phyloP scores from a whole-genome alignment of 2,797 vertebrate species.

The Aldrovandia affinis region DNA sequence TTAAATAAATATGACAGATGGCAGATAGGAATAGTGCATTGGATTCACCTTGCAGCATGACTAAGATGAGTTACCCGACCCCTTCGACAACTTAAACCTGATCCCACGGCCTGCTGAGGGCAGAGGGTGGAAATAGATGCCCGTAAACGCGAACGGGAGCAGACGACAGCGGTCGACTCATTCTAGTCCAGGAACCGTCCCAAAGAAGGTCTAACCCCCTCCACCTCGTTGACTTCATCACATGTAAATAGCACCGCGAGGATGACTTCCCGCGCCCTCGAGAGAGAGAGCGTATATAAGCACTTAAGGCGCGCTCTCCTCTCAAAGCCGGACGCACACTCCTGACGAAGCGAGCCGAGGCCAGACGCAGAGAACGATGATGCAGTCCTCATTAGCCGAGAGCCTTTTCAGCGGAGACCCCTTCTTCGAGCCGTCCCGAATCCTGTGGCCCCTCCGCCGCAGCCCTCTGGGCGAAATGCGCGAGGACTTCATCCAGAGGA shows the following conservation, averaged over 20 bases:
- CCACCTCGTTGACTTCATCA: conserved; percentile 63
- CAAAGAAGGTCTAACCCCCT: neutral
- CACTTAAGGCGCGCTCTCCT: neutral
- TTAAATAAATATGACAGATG: conserved; percentile 1
- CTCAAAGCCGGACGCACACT: conserved; percentile 25
- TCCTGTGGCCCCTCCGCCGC: conserved; percentile 60
- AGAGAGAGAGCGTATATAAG: conserved; percentile 60
- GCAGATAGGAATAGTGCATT: neutral
- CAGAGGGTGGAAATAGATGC: neutral
- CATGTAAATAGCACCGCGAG: conserved; percentile 53
- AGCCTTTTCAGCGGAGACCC: conserved; percentile 64
- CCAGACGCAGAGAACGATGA: conserved; percentile 43
- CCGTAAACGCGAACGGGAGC: neutral
- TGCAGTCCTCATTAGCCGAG: conserved; percentile 55
- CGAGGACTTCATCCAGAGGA: conserved; percentile 63
- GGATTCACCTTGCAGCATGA: conserved; percentile 11
- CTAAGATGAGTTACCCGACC: neutral
- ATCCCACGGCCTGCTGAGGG: neutral
- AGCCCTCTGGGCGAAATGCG: conserved; percentile 54
- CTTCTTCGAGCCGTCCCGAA: conserved; percentile 61
- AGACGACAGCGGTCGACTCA: neutral
- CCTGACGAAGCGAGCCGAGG: conserved; percentile 4
- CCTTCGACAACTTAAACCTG: neutral
- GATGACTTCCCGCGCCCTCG: neutral
- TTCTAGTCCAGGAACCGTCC: neutral